A percentile compares a stretch with the other conserved stretches of the same genome.
phyloP scores from a whole-genome alignment of 2,797 vertebrate species.

The Malacoraja senta region DNA sequence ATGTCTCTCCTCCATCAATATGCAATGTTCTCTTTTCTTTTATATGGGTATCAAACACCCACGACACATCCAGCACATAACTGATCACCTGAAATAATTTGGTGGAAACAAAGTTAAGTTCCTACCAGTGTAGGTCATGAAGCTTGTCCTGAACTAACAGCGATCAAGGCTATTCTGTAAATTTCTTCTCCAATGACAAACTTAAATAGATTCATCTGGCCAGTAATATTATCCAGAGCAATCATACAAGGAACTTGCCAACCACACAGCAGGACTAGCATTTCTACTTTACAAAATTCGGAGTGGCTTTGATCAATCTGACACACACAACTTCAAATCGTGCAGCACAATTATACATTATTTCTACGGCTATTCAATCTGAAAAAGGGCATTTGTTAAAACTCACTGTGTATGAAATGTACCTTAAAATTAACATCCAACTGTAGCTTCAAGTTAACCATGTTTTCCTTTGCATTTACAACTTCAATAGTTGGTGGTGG shows the following conservation, averaged over 20 bases:
- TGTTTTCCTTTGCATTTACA: slow-evolving; percentile 61
- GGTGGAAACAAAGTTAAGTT: neutral
- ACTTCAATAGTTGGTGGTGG: slow-evolving; percentile 73
- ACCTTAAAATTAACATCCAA: slow-evolving; percentile 69
- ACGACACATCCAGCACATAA: slow-evolving; percentile 77
- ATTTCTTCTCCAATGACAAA: neutral
- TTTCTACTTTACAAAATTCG: neutral
- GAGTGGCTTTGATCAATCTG: neutral
- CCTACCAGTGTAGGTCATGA: neutral
- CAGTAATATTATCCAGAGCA: neutral
- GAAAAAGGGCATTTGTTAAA: slow-evolving; percentile 40
- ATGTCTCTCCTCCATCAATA: slow-evolving; percentile 52
- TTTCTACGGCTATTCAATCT: slow-evolving; percentile 11
- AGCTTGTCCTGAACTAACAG: neutral
- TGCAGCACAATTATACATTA: neutral
- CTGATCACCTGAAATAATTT: slow-evolving; percentile 64
- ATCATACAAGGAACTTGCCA: neutral
- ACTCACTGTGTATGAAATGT: neutral
- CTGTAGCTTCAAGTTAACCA: slow-evolving; percentile 72
- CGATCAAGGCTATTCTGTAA: neutral
- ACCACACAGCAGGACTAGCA: neutral
- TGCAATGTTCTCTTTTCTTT: slow-evolving; percentile 76
- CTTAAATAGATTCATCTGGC: neutral
- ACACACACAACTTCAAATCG: neutral
- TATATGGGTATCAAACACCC: slow-evolving; percentile 82